These are phyloP conservation scores for Scotopteryx bipunctaria DNA, from an alignment of 2,888 invertebrate species.

Conservation along the genomic window DNA sequence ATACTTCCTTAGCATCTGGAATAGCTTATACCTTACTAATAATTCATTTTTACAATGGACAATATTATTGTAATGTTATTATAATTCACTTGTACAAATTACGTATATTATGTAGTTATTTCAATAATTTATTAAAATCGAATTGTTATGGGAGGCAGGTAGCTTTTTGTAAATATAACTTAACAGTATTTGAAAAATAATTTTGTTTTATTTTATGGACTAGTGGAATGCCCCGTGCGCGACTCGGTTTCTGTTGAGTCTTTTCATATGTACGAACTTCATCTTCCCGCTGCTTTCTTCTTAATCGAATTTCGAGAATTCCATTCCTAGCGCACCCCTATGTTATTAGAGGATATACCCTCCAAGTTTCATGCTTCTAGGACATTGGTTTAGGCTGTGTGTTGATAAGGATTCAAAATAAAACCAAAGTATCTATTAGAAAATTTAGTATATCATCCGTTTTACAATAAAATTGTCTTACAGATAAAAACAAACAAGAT, in stretches of 20 bases:
- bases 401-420: conserved; percentile 48
- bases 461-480: conserved; percentile 72
- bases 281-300: no score
- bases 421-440: conserved; percentile 67
- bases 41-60: conserved; percentile 13
- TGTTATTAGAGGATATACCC: no score
- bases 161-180: conserved; percentile 32
- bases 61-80: conserved; percentile 10
- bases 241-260: no score
- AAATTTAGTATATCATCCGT: conserved; percentile 77
- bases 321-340: no score
- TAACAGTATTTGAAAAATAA: conserved; percentile 14
- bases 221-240: no score
- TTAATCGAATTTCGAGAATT: no score
- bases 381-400: no score
- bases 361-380: no score
- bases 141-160: conserved; percentile 14
- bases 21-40: conserved; percentile 3
- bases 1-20: conserved; percentile 28
- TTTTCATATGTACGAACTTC: no score
- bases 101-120: no score
- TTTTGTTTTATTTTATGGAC: conserved; percentile 6
- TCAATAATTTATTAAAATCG: conserved; percentile 22
- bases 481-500: conserved; percentile 66
- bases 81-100: conserved; percentile 11